These are phyloP conservation scores for Morpho achilles DNA, from an alignment of 2,888 invertebrate species.

Conservation along the genomic window DNA sequence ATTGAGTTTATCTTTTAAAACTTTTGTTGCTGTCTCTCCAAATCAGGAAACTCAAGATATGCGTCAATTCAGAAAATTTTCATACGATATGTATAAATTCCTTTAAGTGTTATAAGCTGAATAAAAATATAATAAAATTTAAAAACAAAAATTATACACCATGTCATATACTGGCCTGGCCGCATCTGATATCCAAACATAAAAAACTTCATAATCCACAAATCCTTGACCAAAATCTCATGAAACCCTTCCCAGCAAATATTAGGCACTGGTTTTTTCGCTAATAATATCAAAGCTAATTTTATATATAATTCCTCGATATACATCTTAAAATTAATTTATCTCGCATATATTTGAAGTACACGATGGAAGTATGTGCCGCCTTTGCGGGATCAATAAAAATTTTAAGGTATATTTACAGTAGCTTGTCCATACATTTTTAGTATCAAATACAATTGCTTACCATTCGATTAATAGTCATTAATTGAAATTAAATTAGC, in stretches of 20 bases:
- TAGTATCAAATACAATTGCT: neutral
- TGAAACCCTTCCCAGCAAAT: conserved; percentile 47
- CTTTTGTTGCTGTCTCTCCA: too few relatives aligned
- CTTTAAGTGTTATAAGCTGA: too few relatives aligned
- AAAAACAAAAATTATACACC: conserved; percentile 31
- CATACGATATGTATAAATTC: too few relatives aligned
- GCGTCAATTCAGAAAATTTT: too few relatives aligned
- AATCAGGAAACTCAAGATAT: too few relatives aligned
- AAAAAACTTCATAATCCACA: conserved; percentile 20
- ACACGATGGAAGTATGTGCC: conserved; percentile 14
- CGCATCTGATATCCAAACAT: conserved; percentile 26
- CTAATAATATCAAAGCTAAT: conserved; percentile 74
- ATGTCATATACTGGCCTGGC: conserved; percentile 40
- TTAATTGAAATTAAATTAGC: too few relatives aligned
- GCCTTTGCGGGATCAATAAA: conserved; percentile 11
- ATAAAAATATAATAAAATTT: conserved; percentile 23
- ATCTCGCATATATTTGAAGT: conserved; percentile 16
- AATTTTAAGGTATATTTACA: neutral
- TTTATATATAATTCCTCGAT: conserved; percentile 49
- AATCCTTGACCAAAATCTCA: conserved; percentile 54
- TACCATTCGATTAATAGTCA: too few relatives aligned
- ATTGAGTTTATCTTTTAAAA: too few relatives aligned
- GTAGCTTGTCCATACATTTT: neutral
- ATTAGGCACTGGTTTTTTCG: conserved; percentile 72
- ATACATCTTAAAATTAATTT: conserved; percentile 53